These are phyloP conservation scores for Paramormyrops kingsleyae DNA, from an alignment of 2,113 vertebrate genomes.

Conservation along the genomic window DNA sequence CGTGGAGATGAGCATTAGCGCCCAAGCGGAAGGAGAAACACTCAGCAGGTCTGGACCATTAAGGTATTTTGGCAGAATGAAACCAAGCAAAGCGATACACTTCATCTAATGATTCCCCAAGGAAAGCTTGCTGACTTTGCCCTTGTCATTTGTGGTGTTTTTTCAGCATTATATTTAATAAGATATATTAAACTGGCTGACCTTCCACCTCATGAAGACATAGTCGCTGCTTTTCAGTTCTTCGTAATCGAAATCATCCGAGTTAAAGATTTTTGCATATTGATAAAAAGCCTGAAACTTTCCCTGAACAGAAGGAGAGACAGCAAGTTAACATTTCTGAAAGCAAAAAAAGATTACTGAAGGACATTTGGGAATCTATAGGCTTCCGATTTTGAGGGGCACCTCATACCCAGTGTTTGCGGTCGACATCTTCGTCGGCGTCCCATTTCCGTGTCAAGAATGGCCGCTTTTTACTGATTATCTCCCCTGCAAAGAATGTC, in stretches of 20 bases:
- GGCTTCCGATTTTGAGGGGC: neutral
- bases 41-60: neutral
- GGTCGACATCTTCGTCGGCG: slow-evolving; percentile 94
- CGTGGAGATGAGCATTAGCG: neutral
- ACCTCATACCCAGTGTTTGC: slow-evolving; percentile 87
- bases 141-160: neutral
- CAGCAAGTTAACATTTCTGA: neutral
- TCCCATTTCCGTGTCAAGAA: slow-evolving; percentile 98
- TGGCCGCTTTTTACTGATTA: slow-evolving; percentile 90
- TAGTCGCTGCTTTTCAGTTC: slow-evolving; percentile 88
- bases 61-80: neutral
- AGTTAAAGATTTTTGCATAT: slow-evolving; percentile 95
- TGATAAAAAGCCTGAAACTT: slow-evolving; percentile 97
- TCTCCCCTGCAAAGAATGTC: slow-evolving; percentile 96
- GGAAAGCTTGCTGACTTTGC: neutral
- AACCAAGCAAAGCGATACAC: neutral
- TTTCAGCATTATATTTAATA: neutral
- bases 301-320: slow-evolving; percentile 60
- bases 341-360: neutral
- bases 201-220: slow-evolving; percentile 99
- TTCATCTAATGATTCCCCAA: neutral
- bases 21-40: neutral
- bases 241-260: slow-evolving; percentile 92
- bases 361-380: neutral
- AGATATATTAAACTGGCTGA: slow-evolving; percentile 41